Conservation (phyloP, 2,113 vertebrate species). For the Donacobius atricapilla region DNA sequence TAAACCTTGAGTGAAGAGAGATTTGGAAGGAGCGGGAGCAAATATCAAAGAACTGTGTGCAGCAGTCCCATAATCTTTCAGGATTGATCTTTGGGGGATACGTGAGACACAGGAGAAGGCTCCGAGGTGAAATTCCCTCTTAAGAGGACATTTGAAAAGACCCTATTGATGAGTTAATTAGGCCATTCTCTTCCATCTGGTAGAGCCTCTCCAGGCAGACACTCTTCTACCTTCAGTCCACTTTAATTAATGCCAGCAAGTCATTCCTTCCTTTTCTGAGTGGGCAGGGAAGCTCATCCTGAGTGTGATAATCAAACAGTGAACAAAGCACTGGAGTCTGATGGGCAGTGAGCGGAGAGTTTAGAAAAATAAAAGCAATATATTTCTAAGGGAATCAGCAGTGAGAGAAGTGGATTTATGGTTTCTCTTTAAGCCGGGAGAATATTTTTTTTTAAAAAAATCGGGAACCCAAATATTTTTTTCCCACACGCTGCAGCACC, state of each 20-base stretch:
- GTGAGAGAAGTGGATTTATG: not conserved
- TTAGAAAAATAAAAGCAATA: not conserved
- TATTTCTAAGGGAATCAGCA: not conserved
- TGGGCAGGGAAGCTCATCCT: not conserved
- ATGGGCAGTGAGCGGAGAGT: not conserved
- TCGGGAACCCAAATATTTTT: not conserved
- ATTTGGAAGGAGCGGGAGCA: not conserved
- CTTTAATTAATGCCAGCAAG: not conserved
- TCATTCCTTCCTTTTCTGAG: not conserved
- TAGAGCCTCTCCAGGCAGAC: not conserved
- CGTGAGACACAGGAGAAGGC: not conserved
- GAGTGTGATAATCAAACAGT: not conserved
- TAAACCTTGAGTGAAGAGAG: not conserved
- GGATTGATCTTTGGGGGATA: not conserved
- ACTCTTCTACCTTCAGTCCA: not conserved
- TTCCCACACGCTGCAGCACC: not conserved
- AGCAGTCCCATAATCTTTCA: not conserved
- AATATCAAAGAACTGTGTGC: not conserved
- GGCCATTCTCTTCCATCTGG: not conserved
- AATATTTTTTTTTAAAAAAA: not conserved
- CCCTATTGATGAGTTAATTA: not conserved
- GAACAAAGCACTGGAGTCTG: not conserved
- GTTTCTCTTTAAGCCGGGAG: not conserved
- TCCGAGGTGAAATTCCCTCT: not conserved
- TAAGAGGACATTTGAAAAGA: not conserved